Base-by-base conservation (phyloP, 2,888 invertebrate genomes). In the Perizoma flavofasciatum region DNA sequence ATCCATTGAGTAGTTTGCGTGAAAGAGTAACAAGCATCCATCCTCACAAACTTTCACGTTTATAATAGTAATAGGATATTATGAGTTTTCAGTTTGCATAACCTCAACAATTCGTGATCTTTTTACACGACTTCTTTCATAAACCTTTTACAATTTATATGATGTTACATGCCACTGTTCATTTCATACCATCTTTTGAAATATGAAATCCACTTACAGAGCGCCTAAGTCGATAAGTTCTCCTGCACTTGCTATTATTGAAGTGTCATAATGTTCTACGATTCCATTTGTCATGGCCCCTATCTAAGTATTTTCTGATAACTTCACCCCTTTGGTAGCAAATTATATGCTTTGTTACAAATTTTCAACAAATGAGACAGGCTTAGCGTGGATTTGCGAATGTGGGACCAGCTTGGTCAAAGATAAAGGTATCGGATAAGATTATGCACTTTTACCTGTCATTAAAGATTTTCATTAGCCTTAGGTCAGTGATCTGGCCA, bases 231-330 rank as follows among this genome's bases (percentile, higher is more conserved):
- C 70, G 70, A 76, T 79, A 69, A 71, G 69, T 67, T 65, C 62
- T n/a, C n/a, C n/a, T 74, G 55, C 71, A 73, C 79, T 81, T 73
- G 75, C 69, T 81, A 73, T 71, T 74, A 79, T 79, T 76, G 75
- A 77, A 77, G 63, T 78, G 85, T 85, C 84, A 79, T 64, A 67
- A 68, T 70, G 63, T 68, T 74, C 68, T 67, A 70, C 75, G 69
- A 72, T 74, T 62, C 74, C 73, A 85, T 86, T 84, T 82, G 80
- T 84, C 81, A 82, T 51, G 54, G 66, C 61, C 76, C 78, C 75
- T 80, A 68, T 49, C 58, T 45, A 65, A 74, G 78, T 70, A 73
- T 63, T 68, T 71, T 71, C 60, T 71, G 76, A 77, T 54, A 77
- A 77, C 73, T 73, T 74, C 79, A 82, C 80, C 86, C 86, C 78